Evolutionary conservation across 2,113 vertebrate species (phyloP).

Genomic region (Carassius auratus): DNA sequence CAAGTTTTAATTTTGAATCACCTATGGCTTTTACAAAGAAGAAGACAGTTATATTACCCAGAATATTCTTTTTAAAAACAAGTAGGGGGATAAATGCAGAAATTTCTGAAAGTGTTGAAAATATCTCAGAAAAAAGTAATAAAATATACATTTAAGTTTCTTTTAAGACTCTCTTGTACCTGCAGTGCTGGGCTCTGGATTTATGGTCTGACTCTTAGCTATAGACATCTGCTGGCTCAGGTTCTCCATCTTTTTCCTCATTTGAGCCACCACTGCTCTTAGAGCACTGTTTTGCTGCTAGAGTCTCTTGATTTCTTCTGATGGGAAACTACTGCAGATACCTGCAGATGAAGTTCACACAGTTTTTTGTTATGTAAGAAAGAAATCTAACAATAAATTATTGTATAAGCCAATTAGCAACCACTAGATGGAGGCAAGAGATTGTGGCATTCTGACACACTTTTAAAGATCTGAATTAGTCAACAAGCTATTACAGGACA

Average conservation of each 20-base stretch:
- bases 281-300: slow-evolving; percentile 83
- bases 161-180: slow-evolving; percentile 45
- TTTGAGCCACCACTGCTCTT: slow-evolving; percentile 78
- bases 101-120: background rate
- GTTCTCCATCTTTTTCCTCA: slow-evolving; percentile 89
- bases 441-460: background rate
- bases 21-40: slow-evolving; percentile 48
- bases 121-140: background rate
- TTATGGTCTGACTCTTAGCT: slow-evolving; percentile 3
- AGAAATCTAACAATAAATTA: background rate
- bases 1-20: slow-evolving; percentile 36
- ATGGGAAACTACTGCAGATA: slow-evolving; percentile 47
- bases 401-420: background rate
- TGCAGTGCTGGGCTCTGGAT: slow-evolving; percentile 38
- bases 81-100: background rate
- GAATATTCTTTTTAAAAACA: background rate
- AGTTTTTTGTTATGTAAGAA: background rate
- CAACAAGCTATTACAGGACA: slow-evolving; percentile 9
- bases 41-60: background rate
- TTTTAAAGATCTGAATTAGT: slow-evolving; percentile 12
- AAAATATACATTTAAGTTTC: background rate
- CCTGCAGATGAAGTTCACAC: background rate
- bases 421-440: slow-evolving; percentile 55
- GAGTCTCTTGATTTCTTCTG: slow-evolving; percentile 75
- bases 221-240: slow-evolving; percentile 61